Base-by-base conservation (phyloP, 2,113 vertebrate species). In the Corythoichthys intestinalis region DNA sequence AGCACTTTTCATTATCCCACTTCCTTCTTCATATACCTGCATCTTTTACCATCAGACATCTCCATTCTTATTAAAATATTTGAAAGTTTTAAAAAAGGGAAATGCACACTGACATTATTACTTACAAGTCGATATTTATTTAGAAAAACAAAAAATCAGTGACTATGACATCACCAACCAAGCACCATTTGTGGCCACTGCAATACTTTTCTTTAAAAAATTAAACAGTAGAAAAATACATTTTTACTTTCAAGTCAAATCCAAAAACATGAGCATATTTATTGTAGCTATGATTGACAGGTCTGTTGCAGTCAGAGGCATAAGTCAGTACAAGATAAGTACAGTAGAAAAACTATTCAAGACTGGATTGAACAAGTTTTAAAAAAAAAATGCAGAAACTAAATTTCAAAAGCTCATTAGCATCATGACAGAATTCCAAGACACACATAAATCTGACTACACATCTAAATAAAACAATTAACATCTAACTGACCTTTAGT, bases 71-170 rank as follows among this genome's bases (percentile, higher is more conserved):
- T 44, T 44, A 44, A 28, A 4, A 6, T 44, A 44, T 44, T 44
- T 41, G 6, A 44, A 44, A 8, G 41, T 44, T 7, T 44, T 44
- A 44, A 2, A 12, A 6, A 52, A 15, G 74, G 38, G 72, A 28
- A 5, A 46, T 28, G 44, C n/a, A 12, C 1, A 74, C 47, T 38
- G 48, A 60, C 4, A 10, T 64, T 8, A 48, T 76, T 71, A 28
- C 0, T 65, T 65, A 64, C 11, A 56, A 50, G 13, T 34, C 28
- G 7, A 58, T 1, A 6, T 88, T 88, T 84, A 88, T 84, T 85
- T 2, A 3, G 64, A 50, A 70, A 64, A 50, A 56, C 34, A 73
- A 44, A n/a, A 20, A 39, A 62, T 84, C 62, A 84, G 72, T 80
- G 70, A 74, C 59, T 52, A 48, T 70, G 75, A 72, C 81, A 71